phyloP scores from a whole-genome alignment of 2,888 invertebrate species.

The Ochlodes sylvanus region DNA sequence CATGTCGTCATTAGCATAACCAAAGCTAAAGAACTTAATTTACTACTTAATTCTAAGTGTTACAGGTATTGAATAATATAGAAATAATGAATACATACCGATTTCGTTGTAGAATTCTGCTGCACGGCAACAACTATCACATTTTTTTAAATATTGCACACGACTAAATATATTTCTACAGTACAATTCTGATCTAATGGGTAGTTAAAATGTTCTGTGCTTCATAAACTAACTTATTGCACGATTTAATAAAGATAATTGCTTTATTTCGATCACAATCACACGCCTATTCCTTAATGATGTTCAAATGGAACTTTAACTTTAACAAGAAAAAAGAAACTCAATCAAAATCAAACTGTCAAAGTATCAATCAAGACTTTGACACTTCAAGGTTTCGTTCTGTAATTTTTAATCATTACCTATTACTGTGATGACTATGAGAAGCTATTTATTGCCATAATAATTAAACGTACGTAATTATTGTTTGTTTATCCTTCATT shows the following conservation, averaged over 20 bases:
- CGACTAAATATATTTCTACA: conserved; percentile 1
- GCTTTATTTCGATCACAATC: conserved; percentile 5
- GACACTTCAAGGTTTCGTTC: conserved; percentile 40
- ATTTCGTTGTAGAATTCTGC: conserved; percentile 7
- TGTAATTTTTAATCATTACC: conserved; percentile 20
- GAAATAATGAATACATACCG: conserved; percentile 12
- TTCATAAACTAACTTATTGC: neutral
- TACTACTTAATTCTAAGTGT: neutral
- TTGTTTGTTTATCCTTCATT: too few relatives aligned
- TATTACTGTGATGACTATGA: neutral
- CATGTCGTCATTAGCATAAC: neutral
- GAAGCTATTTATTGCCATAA: too few relatives aligned
- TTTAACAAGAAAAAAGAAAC: conserved; percentile 15
- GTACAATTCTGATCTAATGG: neutral
- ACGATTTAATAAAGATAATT: neutral
- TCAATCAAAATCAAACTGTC: neutral
- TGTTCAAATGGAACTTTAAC: conserved; percentile 6
- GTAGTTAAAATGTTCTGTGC: neutral
- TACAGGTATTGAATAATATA: conserved; percentile 1
- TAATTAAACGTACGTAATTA: too few relatives aligned
- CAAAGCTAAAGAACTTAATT: neutral
- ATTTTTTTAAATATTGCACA: conserved; percentile 8
- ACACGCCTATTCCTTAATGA: conserved; percentile 7
- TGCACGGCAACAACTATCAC: conserved; percentile 1
- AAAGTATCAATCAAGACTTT: conserved; percentile 6